These are phyloP conservation scores for Acipenser ruthenus DNA, from an alignment of 2,797 vertebrate genomes.

Conservation along the genomic window DNA sequence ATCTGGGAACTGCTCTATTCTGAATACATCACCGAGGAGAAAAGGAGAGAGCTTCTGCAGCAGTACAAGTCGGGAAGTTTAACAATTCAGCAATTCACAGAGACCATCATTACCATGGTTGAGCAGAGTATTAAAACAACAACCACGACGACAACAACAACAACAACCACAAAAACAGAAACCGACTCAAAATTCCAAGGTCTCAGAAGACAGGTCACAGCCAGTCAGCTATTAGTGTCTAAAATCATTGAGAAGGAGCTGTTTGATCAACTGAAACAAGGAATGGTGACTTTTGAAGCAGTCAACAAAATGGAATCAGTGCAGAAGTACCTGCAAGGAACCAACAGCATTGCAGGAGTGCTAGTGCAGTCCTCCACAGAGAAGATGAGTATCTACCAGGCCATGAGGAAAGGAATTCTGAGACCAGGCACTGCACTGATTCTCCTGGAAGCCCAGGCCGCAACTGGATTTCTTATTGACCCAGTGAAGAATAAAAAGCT, in stretches of 20 bases:
- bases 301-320: conserved; percentile 58
- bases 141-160: too few species aligned
- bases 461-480: conserved; percentile 58
- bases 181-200: too few species aligned
- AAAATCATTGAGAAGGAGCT: conserved; percentile 69
- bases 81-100: too few species aligned
- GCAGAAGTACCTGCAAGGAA: conserved; percentile 64
- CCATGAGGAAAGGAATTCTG: conserved; percentile 42
- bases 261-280: conserved; percentile 59
- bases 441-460: conserved; percentile 59
- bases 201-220: too few species aligned
- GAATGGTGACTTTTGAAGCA: conserved; percentile 54
- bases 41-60: too few species aligned
- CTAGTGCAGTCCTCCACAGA: conserved; percentile 42
- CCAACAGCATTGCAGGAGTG: conserved; percentile 65
- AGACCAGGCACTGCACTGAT: conserved; percentile 45
- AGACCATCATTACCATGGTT: too few species aligned
- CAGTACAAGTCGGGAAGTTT: too few species aligned
- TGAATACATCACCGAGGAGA: too few species aligned
- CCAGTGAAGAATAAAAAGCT: conserved; percentile 48
- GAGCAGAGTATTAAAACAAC: too few species aligned
- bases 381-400: conserved; percentile 52
- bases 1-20: too few species aligned
- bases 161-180: too few species aligned
- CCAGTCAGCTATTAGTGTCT: conserved; percentile 11